These are phyloP conservation scores for Isaurus tuberculatus DNA, from an alignment of 92 coral and sea anemone species.

Conservation along the genomic window DNA sequence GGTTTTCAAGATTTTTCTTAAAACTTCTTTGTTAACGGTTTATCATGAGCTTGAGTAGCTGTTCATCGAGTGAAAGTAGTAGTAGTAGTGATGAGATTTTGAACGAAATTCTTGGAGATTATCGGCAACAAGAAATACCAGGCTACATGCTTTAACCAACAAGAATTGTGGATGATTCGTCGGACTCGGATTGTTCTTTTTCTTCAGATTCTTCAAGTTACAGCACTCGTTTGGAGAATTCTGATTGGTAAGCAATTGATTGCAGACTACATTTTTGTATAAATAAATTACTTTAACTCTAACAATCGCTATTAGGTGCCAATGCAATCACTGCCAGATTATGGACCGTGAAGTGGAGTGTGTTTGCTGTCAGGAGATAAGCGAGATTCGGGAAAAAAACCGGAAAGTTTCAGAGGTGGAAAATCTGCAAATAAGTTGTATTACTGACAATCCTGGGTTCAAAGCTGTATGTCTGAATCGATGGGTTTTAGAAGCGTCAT, in stretches of 20 bases:
- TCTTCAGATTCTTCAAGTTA: too few species aligned
- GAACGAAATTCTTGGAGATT: background rate
- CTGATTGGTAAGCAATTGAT: slow-evolving; percentile 1
- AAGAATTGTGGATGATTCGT: too few species aligned
- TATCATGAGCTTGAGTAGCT: too few species aligned
- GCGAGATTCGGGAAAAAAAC: slow-evolving; percentile 34
- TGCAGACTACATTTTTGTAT: background rate
- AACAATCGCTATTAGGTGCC: slow-evolving; percentile 27
- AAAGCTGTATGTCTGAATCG: too few species aligned
- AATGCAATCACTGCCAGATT: too few species aligned
- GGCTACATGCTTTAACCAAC: too few species aligned
- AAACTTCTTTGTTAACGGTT: too few species aligned
- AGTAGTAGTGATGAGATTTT: too few species aligned
- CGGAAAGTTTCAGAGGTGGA: too few species aligned
- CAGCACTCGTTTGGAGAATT: too few species aligned
- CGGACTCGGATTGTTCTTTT: background rate
- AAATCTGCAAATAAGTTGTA: slow-evolving; percentile 13
- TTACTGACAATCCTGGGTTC: slow-evolving; percentile 52
- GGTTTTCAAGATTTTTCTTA: slow-evolving; percentile 2
- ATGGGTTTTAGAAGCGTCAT: too few species aligned
- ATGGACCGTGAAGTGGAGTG: slow-evolving; percentile 50
- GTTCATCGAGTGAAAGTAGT: background rate
- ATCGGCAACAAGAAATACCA: background rate
- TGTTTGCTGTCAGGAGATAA: slow-evolving; percentile 46
- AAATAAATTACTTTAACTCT: background rate